A percentile compares a stretch with the other conserved stretches of the same genome.
Conservation (phyloP, 2,113 vertebrate species). For the Isurus oxyrinchus region DNA sequence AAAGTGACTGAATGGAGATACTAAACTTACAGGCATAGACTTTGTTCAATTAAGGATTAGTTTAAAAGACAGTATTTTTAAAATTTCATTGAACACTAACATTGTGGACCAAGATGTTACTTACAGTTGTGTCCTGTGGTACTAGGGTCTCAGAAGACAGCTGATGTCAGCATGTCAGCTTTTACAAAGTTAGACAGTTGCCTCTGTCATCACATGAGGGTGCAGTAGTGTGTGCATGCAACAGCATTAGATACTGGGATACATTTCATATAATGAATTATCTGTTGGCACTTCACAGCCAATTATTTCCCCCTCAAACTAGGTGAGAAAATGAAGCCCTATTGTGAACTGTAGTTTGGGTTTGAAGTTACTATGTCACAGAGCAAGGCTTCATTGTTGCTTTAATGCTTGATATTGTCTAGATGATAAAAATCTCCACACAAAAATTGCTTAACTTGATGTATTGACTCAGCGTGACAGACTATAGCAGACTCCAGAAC, state of each 20-base stretch:
- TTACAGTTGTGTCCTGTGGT: neutral
- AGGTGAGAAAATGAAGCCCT: neutral
- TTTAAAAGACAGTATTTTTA: too few species aligned
- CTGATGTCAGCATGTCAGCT: neutral
- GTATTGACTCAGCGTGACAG: too few species aligned
- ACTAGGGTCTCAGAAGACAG: neutral
- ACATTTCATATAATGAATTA: neutral
- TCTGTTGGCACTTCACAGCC: neutral
- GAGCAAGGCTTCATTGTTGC: neutral
- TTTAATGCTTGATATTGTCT: neutral
- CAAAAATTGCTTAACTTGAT: neutral
- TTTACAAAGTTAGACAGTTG: neutral
- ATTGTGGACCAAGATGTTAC: neutral
- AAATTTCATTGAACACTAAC: neutral
- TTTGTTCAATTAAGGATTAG: too few species aligned
- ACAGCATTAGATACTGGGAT: neutral
- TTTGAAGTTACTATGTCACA: neutral
- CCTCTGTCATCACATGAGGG: neutral
- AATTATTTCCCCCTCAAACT: neutral
- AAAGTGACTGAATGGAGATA: neutral
- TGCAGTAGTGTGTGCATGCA: neutral
- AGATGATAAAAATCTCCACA: neutral
- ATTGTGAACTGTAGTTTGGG: neutral
- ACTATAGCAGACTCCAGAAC: too few species aligned
- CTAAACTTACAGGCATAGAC: neutral